These are phyloP conservation scores for Acrocephalus scirpaceus DNA, from an alignment of 2,797 vertebrate species.

Conservation along the genomic window DNA sequence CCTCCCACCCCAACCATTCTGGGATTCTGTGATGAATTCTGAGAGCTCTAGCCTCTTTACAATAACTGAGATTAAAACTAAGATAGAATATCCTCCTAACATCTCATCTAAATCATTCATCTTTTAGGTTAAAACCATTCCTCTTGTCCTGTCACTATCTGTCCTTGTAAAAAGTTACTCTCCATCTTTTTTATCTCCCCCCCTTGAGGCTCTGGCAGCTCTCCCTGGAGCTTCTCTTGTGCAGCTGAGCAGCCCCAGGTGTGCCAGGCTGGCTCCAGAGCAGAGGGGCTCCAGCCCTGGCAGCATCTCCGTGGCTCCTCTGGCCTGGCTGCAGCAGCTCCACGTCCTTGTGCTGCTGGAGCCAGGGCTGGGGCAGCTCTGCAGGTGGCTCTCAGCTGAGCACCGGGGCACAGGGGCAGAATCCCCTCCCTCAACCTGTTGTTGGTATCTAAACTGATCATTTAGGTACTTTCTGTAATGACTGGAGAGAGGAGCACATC, in stretches of 20 bases:
- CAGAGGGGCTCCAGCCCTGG: not conserved
- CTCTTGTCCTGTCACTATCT: not conserved
- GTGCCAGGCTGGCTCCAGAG: not conserved
- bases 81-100: not conserved
- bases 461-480: not conserved
- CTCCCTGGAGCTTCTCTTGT: not conserved
- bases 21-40: not conserved
- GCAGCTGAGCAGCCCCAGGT: not conserved
- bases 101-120: not conserved
- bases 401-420: not conserved
- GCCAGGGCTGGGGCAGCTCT: not conserved
- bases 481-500: not conserved
- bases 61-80: not conserved
- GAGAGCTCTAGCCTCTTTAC: not conserved
- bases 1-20: not conserved
- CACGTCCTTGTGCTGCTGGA: not conserved
- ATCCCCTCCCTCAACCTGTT: not conserved
- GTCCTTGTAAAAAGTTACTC: not conserved
- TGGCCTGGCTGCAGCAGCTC: not conserved
- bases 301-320: not conserved
- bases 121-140: not conserved
- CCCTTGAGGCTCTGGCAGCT: rapidly evolving
- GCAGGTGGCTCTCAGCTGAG: not conserved
- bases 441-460: not conserved
- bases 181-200: not conserved